Percentiles rank a stretch among this genome's conserved stretches.
phyloP scores from a whole-genome alignment of 1,140 invertebrate genomes.

The Pararge aegeria region DNA sequence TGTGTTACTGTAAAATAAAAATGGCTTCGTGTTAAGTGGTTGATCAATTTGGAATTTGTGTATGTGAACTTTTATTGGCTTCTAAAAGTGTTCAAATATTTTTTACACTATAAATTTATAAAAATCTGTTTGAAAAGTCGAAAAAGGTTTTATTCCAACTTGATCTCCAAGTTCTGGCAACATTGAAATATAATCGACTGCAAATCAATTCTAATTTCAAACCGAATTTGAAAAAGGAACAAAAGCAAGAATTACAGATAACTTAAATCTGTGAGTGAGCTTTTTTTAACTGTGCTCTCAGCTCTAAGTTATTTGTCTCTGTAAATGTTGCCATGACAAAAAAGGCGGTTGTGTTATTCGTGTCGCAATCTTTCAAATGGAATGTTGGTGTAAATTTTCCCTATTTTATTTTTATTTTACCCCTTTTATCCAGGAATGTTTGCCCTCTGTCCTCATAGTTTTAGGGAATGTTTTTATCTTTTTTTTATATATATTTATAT shows the following conservation, averaged over 20 bases:
- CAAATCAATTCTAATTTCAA: too few species aligned
- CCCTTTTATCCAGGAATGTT: constrained; percentile 65
- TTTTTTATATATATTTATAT: constrained; percentile 45
- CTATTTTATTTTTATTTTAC: constrained; percentile 48
- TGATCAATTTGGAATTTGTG: constrained; percentile 76
- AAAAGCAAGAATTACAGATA: not conserved
- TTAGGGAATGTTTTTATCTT: constrained; percentile 65
- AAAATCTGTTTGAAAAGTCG: not conserved
- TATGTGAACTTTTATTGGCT: constrained; percentile 68
- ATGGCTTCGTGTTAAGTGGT: constrained; percentile 52
- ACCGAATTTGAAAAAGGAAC: not conserved
- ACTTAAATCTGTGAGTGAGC: not conserved
- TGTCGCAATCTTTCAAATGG: constrained; percentile 75
- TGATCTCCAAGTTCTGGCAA: constrained; percentile 72
- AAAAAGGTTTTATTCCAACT: constrained; percentile 65
- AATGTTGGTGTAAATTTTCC: constrained; percentile 80
- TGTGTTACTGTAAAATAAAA: constrained; percentile 54
- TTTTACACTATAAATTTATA: not conserved
- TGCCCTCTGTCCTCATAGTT: constrained; percentile 51
- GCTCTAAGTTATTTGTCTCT: not conserved
- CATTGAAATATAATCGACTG: constrained; percentile 35
- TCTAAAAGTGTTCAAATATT: constrained; percentile 22
- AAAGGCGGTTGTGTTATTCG: constrained; percentile 39
- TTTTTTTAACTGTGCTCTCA: not conserved
- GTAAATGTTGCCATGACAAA: constrained; percentile 67